Evolutionary conservation across 2,797 vertebrate genomes (phyloP).

Genomic region (Falco berigora): DNA sequence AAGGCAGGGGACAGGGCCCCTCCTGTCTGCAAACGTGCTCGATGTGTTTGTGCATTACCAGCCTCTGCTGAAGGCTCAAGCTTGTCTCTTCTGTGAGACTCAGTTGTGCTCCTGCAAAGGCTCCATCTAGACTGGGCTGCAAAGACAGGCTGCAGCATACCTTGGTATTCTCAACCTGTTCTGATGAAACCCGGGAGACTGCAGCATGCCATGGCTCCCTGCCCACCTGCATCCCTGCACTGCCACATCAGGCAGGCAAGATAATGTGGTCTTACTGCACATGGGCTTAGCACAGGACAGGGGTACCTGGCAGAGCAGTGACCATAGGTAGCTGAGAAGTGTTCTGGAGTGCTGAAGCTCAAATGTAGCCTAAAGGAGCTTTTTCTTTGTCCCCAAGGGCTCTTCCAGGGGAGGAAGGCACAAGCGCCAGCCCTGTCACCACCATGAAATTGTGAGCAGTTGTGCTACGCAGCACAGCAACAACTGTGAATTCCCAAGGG

Average conservation of each 20-base stretch:
- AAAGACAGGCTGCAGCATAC: not conserved
- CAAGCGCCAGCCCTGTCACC: not conserved
- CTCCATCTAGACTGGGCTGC: not conserved
- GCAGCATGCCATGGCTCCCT: not conserved
- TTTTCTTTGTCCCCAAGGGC: not conserved
- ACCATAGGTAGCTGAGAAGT: not conserved
- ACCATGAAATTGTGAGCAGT: not conserved
- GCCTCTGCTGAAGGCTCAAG: not conserved
- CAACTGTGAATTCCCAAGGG: not conserved
- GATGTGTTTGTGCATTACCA: not conserved
- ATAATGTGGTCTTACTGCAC: not conserved
- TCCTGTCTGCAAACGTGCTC: not conserved
- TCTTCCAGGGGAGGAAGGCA: not conserved
- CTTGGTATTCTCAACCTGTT: not conserved
- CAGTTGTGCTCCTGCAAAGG: not conserved
- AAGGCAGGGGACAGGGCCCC: not conserved
- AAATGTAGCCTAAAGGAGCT: not conserved
- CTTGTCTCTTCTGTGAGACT: not conserved
- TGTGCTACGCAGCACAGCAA: not conserved
- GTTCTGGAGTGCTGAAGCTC: not conserved
- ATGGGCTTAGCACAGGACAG: not conserved
- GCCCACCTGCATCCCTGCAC: not conserved
- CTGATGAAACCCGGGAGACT: fast-evolving
- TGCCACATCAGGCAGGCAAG: not conserved
- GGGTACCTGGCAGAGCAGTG: not conserved